Evolutionary conservation across 2,113 vertebrate species (phyloP), one percentile per base, ranked within the genome.

Genomic region (Myotis brandtii): DNA sequence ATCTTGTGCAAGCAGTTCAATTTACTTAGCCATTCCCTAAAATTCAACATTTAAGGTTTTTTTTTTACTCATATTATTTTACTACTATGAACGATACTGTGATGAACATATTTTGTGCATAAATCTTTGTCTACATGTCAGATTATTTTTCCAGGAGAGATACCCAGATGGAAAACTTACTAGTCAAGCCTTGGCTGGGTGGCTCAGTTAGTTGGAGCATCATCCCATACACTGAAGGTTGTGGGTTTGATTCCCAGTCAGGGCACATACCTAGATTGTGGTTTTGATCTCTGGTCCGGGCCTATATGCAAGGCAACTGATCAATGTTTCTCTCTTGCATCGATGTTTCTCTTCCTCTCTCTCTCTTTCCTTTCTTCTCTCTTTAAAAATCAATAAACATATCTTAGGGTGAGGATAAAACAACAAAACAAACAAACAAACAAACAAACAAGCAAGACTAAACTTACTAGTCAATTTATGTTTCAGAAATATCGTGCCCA

Each of bases 71-170:
- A 79, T 77, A 79, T 77, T 86, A 95, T 95, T 97, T 97, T 86
- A 95, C 50, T 91, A 27, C 82, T 97, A 89, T 40, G 82, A 96
- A 83, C 83, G 79, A 90, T 62, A 90, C 64, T 21, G 32, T 32
- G 86, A 89, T 75, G 62, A 86, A 76, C 70, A 37, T 80, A 80
- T 83, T 89, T 94, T 46, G 37, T 40, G 23, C 64, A 90, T 69
- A 77, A 48, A 94, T 96, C 93, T 96, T 95, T 88, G 91, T 86
- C 73, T 50, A 86, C n/a, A 1, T 52, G 54, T 89, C 89, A 96
- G 72, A 40, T 96, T 66, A 79, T 76, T 93, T 97, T 93, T 94
- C 73, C 79, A 75, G 50, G 70, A 89, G 50, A 50, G 25, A 93
- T 67, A 69, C 9, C 14, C 48, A 83, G 70, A 34, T 80, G 0